phyloP scores from a whole-genome alignment of 2,888 invertebrate genomes.

The Atethmia centrago region DNA sequence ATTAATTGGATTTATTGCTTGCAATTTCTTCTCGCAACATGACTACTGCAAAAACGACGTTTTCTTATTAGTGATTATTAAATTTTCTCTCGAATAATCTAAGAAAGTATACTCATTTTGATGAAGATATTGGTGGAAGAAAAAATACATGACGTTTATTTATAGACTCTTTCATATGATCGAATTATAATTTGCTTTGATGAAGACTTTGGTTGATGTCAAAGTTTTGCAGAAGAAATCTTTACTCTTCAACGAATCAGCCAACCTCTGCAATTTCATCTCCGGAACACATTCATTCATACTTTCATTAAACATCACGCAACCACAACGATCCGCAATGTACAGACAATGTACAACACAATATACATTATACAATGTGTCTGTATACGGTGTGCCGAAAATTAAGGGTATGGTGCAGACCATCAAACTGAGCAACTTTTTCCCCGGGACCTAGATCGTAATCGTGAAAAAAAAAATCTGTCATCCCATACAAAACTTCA shows the following conservation, averaged over 20 bases:
- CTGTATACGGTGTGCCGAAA: no score
- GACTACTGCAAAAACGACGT: neutral
- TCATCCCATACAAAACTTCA: no score
- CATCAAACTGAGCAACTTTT: no score
- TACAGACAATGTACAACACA: constrained; percentile 13
- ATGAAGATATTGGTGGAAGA: neutral
- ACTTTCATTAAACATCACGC: neutral
- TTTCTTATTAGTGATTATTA: neutral
- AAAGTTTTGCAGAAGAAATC: neutral
- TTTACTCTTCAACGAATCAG: neutral
- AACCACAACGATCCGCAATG: constrained; percentile 10
- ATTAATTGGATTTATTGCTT: constrained; percentile 34
- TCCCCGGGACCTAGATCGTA: no score
- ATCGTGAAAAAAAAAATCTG: no score
- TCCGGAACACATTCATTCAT: neutral
- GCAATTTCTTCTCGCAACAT: neutral
- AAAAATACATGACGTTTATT: no score
- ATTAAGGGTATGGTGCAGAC: no score
- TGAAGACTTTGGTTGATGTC: no score
- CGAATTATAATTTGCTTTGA: no score
- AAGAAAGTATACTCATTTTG: neutral
- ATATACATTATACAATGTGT: neutral
- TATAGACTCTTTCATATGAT: no score
- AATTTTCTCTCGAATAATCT: neutral
- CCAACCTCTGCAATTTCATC: neutral